Base-by-base conservation (phyloP, 2,113 vertebrate species). In the Sander vitreus region DNA sequence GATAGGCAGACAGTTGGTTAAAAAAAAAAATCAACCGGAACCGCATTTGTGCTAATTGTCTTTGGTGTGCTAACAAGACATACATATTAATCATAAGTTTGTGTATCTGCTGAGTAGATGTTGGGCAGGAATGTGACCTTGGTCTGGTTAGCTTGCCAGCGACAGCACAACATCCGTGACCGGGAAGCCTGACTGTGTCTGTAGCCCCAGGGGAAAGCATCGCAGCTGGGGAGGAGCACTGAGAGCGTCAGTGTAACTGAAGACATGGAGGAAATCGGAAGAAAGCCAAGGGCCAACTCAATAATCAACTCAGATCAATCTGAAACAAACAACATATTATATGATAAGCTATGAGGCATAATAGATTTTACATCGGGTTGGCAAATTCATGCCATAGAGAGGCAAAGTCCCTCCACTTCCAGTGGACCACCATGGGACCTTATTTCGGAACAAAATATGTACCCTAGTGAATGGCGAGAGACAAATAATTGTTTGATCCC, bases 101-200 rank as follows among this genome's bases (percentile, higher is more conserved):
- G 36, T 58, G 4, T 27, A n/a, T 77, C 65, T 84, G 77, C 80
- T 69, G 76, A 85, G 51, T 63, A 16, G 51, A 84, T 77, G 66
- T 18, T 36, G 51, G 67, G 68, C 69, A 66, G 47, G 55, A 90
- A 84, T 79, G 78, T 81, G 84, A 91, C 84, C 84, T 88, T 83
- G 73, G 76, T 53, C 75, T 80, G 25, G 59, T 87, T 84, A 71
- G 80, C 78, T 75, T 81, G 60, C 47, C 23, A 66, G 77, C 67
- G 21, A 68, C 47, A 54, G 85, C 67, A 80, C 75, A 78, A 81
- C 60, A 81, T 80, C 84, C 65, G 30, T 90, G 91, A 88, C 74
- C 33, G 1, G 75, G 79, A 66, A 82, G 69, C 73, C 60, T 64
- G 81, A 74, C 82, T 81, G 64, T 68, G 78, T 65, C 66, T 73